A percentile compares a stretch with the other conserved stretches of the same genome.
Conservation (phyloP, 1,140 invertebrate species). For the Epicauta chinensis region DNA sequence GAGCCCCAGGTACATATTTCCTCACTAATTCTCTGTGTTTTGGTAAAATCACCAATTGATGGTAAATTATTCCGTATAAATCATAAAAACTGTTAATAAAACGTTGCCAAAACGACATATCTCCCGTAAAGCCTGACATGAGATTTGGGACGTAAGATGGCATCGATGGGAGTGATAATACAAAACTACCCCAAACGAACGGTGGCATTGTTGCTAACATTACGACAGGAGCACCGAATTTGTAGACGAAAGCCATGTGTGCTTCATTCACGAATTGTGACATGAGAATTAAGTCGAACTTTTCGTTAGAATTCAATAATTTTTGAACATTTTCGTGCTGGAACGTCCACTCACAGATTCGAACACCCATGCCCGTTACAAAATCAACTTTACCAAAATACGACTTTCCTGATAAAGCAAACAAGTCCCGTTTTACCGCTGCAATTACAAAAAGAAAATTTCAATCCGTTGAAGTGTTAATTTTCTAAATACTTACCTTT, state of each 20-base stretch:
- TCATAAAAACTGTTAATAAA: constrained; percentile 16
- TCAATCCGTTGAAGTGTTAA: too few relatives aligned
- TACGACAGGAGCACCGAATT: constrained; percentile 42
- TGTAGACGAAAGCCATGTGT: constrained; percentile 39
- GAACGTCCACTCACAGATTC: constrained; percentile 1
- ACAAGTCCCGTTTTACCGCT: constrained; percentile 10
- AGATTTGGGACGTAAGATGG: constrained; percentile 38
- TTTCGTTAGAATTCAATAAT: constrained; percentile 32
- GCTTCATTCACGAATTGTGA: constrained; percentile 46
- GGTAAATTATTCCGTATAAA: neutral
- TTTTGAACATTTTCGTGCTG: constrained; percentile 19
- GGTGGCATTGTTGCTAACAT: constrained; percentile 38
- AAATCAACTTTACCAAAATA: constrained; percentile 6
- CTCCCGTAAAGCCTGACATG: constrained; percentile 19
- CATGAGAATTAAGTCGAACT: constrained; percentile 45
- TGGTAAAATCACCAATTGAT: constrained; percentile 1
- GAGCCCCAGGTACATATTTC: constrained; percentile 21
- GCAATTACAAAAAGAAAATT: constrained; percentile 2
- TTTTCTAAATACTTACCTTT: too few relatives aligned
- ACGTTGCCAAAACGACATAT: constrained; percentile 26
- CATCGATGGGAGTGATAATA: constrained; percentile 38
- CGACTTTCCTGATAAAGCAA: neutral
- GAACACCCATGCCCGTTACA: constrained; percentile 3
- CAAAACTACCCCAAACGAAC: constrained; percentile 17
- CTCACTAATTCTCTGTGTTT: constrained; percentile 12